phyloP scores from a whole-genome alignment of 2,888 invertebrate genomes.

The Aethes cnicana region DNA sequence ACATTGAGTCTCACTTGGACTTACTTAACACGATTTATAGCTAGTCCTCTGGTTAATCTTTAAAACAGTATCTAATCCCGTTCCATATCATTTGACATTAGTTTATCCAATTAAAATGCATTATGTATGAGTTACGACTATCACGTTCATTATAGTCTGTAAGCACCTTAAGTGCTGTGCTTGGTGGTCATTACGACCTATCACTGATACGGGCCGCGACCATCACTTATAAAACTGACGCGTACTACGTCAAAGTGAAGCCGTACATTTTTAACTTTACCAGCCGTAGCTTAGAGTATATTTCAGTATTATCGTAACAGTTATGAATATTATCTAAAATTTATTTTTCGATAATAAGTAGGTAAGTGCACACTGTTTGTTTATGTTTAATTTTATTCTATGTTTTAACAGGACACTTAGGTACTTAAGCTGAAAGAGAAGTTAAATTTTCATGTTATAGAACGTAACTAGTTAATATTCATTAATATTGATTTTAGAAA shows the following conservation, averaged over 20 bases:
- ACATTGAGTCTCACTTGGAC: too few species aligned
- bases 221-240: conserved; percentile 50
- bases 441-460: too few species aligned
- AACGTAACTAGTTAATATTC: too few species aligned
- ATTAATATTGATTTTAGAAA: too few species aligned
- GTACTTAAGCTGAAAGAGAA: too few species aligned
- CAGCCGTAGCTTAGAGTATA: not conserved
- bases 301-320: too few species aligned
- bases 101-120: conserved; percentile 60
- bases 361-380: too few species aligned
- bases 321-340: too few species aligned
- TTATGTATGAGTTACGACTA: conserved; percentile 59
- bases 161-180: conserved; percentile 63
- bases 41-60: conserved; percentile 12
- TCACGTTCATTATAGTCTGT: conserved; percentile 66
- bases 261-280: conserved; percentile 4
- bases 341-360: too few species aligned
- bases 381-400: too few species aligned
- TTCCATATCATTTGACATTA: conserved; percentile 45
- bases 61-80: conserved; percentile 6
- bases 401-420: too few species aligned
- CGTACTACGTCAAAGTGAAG: conserved; percentile 35
- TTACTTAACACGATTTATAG: too few species aligned
- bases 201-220: conserved; percentile 58
- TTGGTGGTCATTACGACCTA: conserved; percentile 67